Evolutionary conservation across 2,113 vertebrate genomes (phyloP), one percentile per base, ranked within the genome.

Genomic region (Solenodon paradoxus): DNA sequence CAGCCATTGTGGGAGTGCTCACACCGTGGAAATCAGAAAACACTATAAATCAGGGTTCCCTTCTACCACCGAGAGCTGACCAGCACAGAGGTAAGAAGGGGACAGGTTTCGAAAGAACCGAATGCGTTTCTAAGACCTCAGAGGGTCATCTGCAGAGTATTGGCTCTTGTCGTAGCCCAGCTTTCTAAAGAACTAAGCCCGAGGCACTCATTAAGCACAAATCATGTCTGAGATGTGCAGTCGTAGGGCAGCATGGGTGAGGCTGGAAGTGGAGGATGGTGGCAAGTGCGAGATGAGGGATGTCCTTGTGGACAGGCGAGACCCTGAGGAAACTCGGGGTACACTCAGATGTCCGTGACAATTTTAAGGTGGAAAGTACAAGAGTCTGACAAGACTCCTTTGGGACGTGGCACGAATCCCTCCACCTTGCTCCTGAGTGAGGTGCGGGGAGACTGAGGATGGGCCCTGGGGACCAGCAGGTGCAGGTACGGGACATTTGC

Each of bases 1-100:
- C n/a, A n/a, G n/a, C n/a, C n/a, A n/a, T n/a, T n/a, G n/a, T n/a
- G n/a, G n/a, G n/a, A 51, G 11, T 38, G 11, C 72, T 74, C 78
- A 82, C 20, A 83, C 68, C 7, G 49, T 20, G 63, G 69, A 78
- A 88, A 93, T 63, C 11, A 38, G 49, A 26, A 63, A 47, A 64
- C 38, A 30, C 28, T 53, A 38, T 59, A 22, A 35, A 17, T 72
- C 63, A 32, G 63, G 8, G 26, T n/a, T 51, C 57, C 9, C 2
- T 10, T 24, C 57, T 38, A 19, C 53, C 12, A 3, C 3, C 51
- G 28, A 71, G 63, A 47, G 38, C 32, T 64, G 35, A 5, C 32
- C 78, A 12, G 45, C 16, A 85, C 28, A 32, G 53, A 75, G 13
- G 3, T 61, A 81, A 47, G 78, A 89, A 72, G 22, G 5, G 28